phyloP scores from a whole-genome alignment of 2,113 vertebrate genomes.

The Heteronetta atricapilla region DNA sequence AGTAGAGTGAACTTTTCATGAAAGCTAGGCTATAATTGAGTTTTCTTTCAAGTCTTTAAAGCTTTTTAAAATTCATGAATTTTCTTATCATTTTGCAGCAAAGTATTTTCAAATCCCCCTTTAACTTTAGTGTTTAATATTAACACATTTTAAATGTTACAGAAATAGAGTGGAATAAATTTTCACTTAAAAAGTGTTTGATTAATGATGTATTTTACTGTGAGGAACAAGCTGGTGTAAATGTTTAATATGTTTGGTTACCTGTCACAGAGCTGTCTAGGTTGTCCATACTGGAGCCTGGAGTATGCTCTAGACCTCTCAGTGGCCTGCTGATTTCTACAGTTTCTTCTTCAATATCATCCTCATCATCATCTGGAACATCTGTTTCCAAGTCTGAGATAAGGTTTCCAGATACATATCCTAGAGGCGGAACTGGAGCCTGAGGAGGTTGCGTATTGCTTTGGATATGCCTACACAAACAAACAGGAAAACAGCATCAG shows the following conservation, averaged over 20 bases:
- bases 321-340: slow-evolving; percentile 90
- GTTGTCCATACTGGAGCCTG: slow-evolving; percentile 98
- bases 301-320: slow-evolving; percentile 91
- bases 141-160: slow-evolving; percentile 75
- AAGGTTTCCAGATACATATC: slow-evolving; percentile 95
- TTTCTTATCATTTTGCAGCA: slow-evolving; percentile 88
- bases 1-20: slow-evolving; percentile 72
- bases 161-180: slow-evolving; percentile 70
- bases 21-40: slow-evolving; percentile 76
- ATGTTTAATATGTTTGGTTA: slow-evolving; percentile 65
- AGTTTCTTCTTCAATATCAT: slow-evolving; percentile 91
- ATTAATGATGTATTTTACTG: slow-evolving; percentile 44
- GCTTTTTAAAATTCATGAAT: slow-evolving; percentile 92
- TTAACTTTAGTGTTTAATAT: slow-evolving; percentile 79
- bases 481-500: slow-evolving; percentile 8
- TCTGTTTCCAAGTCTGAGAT: slow-evolving; percentile 97
- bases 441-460: slow-evolving; percentile 91
- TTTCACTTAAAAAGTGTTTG: slow-evolving; percentile 53
- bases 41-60: slow-evolving; percentile 80
- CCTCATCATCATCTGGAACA: slow-evolving; percentile 90
- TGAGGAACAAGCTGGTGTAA: slow-evolving; percentile 40
- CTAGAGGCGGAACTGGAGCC: slow-evolving; percentile 92
- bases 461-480: slow-evolving; percentile 90
- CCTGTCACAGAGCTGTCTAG: slow-evolving; percentile 97
- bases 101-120: slow-evolving; percentile 81